A percentile compares a stretch with the other conserved stretches of the same genome.
These are phyloP conservation scores for Tachysurus fulvidraco DNA, from an alignment of 2,113 vertebrate genomes.

Conservation along the genomic window DNA sequence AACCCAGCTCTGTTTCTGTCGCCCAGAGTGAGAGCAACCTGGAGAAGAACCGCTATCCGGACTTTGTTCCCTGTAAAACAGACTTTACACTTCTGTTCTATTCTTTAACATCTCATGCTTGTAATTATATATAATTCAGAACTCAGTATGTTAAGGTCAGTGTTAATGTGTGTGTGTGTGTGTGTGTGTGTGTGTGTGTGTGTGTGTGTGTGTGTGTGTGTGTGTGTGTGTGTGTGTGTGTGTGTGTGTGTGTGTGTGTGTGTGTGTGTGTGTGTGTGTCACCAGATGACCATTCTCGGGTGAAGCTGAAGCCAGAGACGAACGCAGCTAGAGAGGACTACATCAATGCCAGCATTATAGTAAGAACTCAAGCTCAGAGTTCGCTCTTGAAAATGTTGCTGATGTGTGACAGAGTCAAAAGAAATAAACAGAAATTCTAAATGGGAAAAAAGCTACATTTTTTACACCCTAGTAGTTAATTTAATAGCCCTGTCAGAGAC, in stretches of 20 bases:
- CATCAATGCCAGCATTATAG: conserved; percentile 95
- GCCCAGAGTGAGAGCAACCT: conserved; percentile 80
- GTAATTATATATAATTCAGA: not conserved
- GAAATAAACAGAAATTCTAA: conserved; percentile 1
- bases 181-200: not conserved
- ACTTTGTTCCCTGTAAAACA: conserved; percentile 90
- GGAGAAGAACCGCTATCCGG: conserved; percentile 87
- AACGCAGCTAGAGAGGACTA: conserved; percentile 89
- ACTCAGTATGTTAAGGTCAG: not conserved
- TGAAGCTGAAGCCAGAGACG: conserved; percentile 89
- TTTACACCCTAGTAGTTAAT: not conserved
- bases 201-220: not conserved
- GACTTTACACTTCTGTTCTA: not conserved
- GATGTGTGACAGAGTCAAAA: not conserved
- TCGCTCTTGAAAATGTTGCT: not conserved
- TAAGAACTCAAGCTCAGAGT: conserved; percentile 67
- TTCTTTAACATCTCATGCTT: not conserved
- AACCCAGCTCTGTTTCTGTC: conserved; percentile 80
- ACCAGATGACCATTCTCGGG: conserved; percentile 90
- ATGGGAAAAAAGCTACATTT: not conserved
- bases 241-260: not conserved
- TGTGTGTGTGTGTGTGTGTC: not conserved
- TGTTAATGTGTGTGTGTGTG: conserved; percentile 7
- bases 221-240: conserved; percentile 15
- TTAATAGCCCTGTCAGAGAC: conserved; percentile 24